A percentile compares a stretch with the other conserved stretches of the same genome.
Conservation (phyloP, 2,797 vertebrate species). For the Falco rusticolus region DNA sequence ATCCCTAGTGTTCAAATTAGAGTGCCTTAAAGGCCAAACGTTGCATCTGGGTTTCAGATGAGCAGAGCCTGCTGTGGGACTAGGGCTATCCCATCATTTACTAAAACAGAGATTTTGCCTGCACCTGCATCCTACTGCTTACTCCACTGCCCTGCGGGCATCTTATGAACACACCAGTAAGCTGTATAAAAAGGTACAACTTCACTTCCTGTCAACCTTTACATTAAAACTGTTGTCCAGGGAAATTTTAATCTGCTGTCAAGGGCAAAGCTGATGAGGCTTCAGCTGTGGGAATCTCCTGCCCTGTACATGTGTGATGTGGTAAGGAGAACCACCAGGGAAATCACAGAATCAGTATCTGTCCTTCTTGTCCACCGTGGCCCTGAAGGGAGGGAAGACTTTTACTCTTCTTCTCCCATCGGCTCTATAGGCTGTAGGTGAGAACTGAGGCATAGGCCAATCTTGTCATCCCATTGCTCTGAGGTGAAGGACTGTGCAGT, state of each 20-base stretch:
- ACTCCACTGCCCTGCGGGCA: background rate
- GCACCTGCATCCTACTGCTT: background rate
- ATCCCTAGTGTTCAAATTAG: background rate
- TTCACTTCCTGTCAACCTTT: background rate
- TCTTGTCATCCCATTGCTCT: background rate
- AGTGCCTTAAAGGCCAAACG: background rate
- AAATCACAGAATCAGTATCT: background rate
- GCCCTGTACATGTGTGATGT: background rate
- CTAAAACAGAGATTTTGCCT: background rate
- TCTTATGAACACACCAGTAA: background rate
- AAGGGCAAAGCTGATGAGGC: background rate
- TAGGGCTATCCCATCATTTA: background rate
- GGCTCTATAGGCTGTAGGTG: background rate
- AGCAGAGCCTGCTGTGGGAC: background rate
- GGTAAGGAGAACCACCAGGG: accelerated
- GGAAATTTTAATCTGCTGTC: background rate
- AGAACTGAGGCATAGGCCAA: background rate
- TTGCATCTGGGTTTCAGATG: background rate
- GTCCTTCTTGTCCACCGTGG: background rate
- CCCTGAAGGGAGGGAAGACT: background rate
- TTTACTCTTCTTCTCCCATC: background rate
- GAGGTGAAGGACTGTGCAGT: background rate
- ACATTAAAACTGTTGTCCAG: background rate
- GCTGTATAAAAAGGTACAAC: background rate
- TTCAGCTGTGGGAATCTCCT: background rate